phyloP scores from a whole-genome alignment of 1,140 invertebrate species.

The Leptinotarsa lineolata region DNA sequence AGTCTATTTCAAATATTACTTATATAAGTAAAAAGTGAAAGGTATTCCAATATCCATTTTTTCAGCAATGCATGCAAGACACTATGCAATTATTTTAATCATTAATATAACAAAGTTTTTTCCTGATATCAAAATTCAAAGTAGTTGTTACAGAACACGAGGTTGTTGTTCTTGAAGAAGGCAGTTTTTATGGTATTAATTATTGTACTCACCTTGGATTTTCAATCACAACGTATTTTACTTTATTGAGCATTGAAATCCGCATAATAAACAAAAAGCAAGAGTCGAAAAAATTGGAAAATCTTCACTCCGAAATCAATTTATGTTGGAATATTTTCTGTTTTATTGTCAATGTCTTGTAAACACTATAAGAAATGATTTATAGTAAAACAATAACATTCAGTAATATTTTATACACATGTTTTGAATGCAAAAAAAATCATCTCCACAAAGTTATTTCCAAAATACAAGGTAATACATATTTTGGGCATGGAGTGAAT shows the following conservation, averaged over 20 bases:
- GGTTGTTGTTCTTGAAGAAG: background rate
- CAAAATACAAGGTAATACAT: too few species aligned
- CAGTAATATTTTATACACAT: too few species aligned
- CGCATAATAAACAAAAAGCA: background rate
- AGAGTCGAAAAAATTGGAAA: too few species aligned
- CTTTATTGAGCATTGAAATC: background rate
- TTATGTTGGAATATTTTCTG: too few species aligned
- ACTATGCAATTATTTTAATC: background rate
- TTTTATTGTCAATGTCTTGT: too few species aligned
- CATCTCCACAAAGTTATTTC: too few species aligned
- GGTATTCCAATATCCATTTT: background rate
- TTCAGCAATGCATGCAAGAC: background rate
- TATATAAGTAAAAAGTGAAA: slow-evolving; percentile 9
- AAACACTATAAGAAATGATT: too few species aligned
- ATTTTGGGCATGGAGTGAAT: too few species aligned
- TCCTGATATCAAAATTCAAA: background rate
- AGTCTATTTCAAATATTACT: background rate
- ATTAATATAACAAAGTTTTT: background rate
- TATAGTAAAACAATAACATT: too few species aligned
- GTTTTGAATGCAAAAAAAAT: too few species aligned
- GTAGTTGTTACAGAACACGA: slow-evolving; percentile 2
- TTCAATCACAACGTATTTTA: background rate
- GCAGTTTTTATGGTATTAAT: background rate
- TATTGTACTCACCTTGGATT: background rate
- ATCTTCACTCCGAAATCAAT: too few species aligned